Base-by-base conservation (phyloP, 2,797 vertebrate genomes). In the Triplophysa yarkandensis region DNA sequence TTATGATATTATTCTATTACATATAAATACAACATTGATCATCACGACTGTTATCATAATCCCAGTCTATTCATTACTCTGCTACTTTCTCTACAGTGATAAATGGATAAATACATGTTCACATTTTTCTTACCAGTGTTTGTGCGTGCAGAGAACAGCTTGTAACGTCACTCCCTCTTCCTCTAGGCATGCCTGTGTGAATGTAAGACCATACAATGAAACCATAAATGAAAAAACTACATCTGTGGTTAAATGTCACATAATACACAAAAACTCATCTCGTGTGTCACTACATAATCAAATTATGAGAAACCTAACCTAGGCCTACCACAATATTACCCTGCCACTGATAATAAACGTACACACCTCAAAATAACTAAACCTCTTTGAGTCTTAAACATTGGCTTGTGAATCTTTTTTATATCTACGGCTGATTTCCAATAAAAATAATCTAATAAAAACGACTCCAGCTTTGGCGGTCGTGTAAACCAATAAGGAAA, bases 71-170 rank as follows among this genome's bases (percentile, higher is more conserved):
- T 14, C 41, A 43, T 4, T 14, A 11, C 1, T 43, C 41, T 44
- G 43, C 16, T n/a, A n/a, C n/a, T 4, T 44, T 44, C 16, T 3
- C 36, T 11, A 39, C 11, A 39, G 10, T 39, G 36, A 39, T 39
- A 39, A 39, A 44, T 6, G 16, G 14, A 14, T 17, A 6, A 16
- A 3, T 17, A 44, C 7, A 44, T 39, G 11, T 44, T n/a, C 14
- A 48, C 34, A 23, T 13, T 28, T 41, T 77, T 63, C 95, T 93
- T 90, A 98, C 97, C 97, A 99, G 85, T 99, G 97, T 84, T 98
- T 99, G 87, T 99, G 97, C 52, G 97, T 99, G 50, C 97, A 98
- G 46, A 99, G 92, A 82, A 98, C 96, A 68, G 96, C 97, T 78
- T 98, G 94, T 71, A 99, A 87, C 4, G 86, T 90, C 60, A 93